Base-by-base conservation (phyloP, 2,888 invertebrate species). In the Apamea epomidion region DNA sequence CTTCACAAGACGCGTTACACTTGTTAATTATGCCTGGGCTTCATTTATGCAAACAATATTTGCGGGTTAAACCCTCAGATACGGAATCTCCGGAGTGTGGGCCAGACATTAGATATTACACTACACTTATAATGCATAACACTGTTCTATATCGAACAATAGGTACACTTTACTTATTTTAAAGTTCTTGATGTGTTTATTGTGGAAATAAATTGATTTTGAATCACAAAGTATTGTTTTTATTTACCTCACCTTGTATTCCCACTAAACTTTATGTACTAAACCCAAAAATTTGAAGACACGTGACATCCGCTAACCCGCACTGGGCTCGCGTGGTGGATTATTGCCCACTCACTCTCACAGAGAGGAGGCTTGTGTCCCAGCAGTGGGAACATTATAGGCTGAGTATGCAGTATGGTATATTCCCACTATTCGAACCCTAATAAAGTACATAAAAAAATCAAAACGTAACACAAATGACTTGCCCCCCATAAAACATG, bases 151-250 rank as follows among this genome's bases (percentile, higher is more conserved):
- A 84, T 70, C 76, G 70, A 86, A 81, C 54, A 58, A 79, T 74
- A 87, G 62, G n/a, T 80, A 80, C 84, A 78, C 82, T 86, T 82
- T 86, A 87, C 67, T 81, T 89, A 89, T 83, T 86, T 85, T 87
- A 81, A 89, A 88, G 81, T 89, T 88, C 84, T 86, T 85, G 78
- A 86, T 85, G 85, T 91, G 85, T 91, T 90, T 89, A 90, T 89
- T 90, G 85, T 91, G 89, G 86, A 91, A 86, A 90, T 92, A 92
- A 92, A 91, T 86, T 87, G 87, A 88, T 90, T 88, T 89, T 85
- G 64, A 90, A 90, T 87, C 74, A 76, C 32, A 58, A 45, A 18
- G 0, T 21, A 16, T 60, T n/a, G 76, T 80, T 87, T 75, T 78
- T 60, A 75, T 78, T 74, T 70, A 25, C 14, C 8, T 48, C 0